These are phyloP conservation scores for Cheirogaleus medius DNA, from an alignment of 2,113 vertebrate genomes.

Conservation along the genomic window DNA sequence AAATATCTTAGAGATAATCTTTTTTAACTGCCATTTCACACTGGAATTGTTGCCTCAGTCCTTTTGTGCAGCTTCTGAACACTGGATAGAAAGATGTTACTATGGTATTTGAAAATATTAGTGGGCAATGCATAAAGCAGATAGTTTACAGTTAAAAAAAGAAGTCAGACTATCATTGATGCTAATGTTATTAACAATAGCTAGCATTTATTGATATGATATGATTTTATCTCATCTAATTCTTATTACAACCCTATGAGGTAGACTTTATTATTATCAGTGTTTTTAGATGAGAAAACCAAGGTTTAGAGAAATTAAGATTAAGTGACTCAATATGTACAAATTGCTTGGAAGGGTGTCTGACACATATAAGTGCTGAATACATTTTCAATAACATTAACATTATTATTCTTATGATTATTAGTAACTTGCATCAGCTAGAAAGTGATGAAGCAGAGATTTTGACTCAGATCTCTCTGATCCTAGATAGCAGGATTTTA, in stretches of 20 bases:
- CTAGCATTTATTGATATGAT: background rate
- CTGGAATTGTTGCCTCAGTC: background rate
- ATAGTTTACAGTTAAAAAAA: background rate
- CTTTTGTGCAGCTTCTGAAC: background rate
- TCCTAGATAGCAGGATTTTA: background rate
- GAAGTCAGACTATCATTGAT: background rate
- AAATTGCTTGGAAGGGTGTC: background rate
- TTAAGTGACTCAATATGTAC: background rate
- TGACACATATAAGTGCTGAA: too few species aligned
- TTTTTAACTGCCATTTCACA: background rate
- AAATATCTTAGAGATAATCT: background rate
- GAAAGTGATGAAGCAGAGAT: background rate
- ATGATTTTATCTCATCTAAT: background rate
- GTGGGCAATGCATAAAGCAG: background rate
- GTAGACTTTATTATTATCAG: background rate
- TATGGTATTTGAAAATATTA: background rate
- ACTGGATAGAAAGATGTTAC: background rate
- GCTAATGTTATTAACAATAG: background rate
- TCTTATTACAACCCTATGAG: background rate
- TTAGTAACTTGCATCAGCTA: background rate
- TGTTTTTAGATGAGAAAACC: background rate
- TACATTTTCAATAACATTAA: background rate
- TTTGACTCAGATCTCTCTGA: background rate
- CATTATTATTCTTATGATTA: background rate
- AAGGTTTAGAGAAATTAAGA: background rate